Evolutionary conservation across 2,113 vertebrate species (phyloP).

Genomic region (Vulpes vulpes): DNA sequence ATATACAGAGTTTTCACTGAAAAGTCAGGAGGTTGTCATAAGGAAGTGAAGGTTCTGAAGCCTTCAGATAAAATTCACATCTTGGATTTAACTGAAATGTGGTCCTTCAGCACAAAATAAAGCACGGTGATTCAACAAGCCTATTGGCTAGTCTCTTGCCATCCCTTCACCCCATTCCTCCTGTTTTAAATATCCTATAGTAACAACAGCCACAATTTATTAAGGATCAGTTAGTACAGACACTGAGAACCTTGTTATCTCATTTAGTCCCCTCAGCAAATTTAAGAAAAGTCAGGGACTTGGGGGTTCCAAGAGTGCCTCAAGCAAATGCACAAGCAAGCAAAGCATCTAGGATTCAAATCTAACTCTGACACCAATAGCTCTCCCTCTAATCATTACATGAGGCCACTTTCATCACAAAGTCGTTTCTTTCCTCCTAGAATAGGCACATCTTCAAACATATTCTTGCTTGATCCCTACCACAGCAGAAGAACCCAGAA

Average conservation of each 20-base stretch:
- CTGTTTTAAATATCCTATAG: not conserved
- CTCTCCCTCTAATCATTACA: not conserved
- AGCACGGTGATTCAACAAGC: not conserved
- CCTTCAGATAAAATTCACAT: not conserved
- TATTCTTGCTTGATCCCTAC: not conserved
- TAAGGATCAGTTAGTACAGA: not conserved
- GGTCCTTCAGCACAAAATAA: not conserved
- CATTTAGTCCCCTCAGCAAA: conserved; percentile 2
- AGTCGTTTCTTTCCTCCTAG: not conserved
- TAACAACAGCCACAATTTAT: not conserved
- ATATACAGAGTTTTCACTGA: not conserved
- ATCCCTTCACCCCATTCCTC: not conserved
- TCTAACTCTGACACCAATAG: not conserved
- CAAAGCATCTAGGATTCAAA: not conserved
- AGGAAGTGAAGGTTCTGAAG: not conserved
- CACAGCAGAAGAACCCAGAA: not conserved
- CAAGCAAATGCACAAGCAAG: rapidly evolving
- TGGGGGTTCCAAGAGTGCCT: not conserved
- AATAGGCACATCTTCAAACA: not conserved
- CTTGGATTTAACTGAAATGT: not conserved
- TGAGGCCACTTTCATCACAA: not conserved
- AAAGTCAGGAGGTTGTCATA: not conserved
- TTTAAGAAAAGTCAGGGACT: not conserved
- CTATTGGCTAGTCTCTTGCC: not conserved
- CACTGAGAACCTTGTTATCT: not conserved